Conservation (phyloP, 2,797 vertebrate genomes). For the Acanthopagrus latus region DNA sequence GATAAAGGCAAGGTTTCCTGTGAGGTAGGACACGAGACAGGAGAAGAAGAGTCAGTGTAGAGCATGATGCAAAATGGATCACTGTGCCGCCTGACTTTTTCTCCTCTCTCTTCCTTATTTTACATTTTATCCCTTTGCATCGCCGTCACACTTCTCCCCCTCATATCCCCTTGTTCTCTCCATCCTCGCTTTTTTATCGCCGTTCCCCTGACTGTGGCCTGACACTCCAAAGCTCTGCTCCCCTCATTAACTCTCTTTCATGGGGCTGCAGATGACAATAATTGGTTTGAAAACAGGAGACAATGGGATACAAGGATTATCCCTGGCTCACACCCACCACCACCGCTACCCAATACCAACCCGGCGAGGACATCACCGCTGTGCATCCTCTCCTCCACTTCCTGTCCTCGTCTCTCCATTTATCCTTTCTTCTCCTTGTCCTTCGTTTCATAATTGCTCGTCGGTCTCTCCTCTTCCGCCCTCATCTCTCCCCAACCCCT, state of each 20-base stretch:
- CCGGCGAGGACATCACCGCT: slow-evolving; percentile 34
- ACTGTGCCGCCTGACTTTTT: slow-evolving; percentile 55
- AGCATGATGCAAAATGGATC: slow-evolving; percentile 47
- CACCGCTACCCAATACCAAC: slow-evolving; percentile 22
- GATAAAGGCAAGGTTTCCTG: not conserved
- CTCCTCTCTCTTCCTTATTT: slow-evolving; percentile 44
- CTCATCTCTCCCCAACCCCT: slow-evolving; percentile 15
- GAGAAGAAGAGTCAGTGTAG: slow-evolving; percentile 12
- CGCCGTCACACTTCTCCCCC: slow-evolving; percentile 32
- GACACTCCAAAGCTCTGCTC: slow-evolving; percentile 80
- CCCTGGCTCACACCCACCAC: slow-evolving; percentile 57
- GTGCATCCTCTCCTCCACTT: slow-evolving; percentile 35
- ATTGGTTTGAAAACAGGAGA: slow-evolving; percentile 84
- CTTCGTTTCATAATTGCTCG: slow-evolving; percentile 49
- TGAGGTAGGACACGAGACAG: not conserved
- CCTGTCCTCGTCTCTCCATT: slow-evolving; percentile 36
- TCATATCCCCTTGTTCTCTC: slow-evolving; percentile 43
- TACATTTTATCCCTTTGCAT: slow-evolving; percentile 54
- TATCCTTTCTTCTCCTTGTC: slow-evolving; percentile 20
- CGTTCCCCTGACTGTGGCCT: slow-evolving; percentile 75
- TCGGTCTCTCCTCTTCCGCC: slow-evolving; percentile 5
- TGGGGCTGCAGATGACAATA: slow-evolving; percentile 81
- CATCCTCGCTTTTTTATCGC: slow-evolving; percentile 55
- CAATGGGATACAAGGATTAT: slow-evolving; percentile 82
- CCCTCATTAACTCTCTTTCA: slow-evolving; percentile 83